Conservation (phyloP, 2,113 vertebrate species). For the Ivindomyrus marchei region DNA sequence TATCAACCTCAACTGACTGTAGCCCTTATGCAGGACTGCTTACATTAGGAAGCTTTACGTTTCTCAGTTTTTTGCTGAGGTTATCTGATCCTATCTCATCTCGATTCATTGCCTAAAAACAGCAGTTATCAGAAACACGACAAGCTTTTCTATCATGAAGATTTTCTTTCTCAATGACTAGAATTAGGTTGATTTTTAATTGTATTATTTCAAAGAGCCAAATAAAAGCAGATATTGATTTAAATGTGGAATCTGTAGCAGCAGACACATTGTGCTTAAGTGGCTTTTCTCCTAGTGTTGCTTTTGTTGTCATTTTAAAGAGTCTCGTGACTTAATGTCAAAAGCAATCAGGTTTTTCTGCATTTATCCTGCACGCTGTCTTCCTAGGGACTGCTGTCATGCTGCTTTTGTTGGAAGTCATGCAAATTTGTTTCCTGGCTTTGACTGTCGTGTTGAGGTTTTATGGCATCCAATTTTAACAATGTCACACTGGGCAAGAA, state of each 20-base stretch:
- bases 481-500: background rate
- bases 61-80: background rate
- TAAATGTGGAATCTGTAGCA: background rate
- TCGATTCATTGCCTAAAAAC: background rate
- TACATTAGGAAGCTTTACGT: background rate
- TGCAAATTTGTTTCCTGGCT: background rate
- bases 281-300: background rate
- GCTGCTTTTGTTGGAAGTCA: background rate
- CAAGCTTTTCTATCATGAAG: background rate
- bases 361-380: background rate
- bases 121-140: background rate
- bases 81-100: background rate
- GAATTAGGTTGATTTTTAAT: background rate
- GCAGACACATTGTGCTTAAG: background rate
- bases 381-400: background rate
- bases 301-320: background rate
- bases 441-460: background rate
- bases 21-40: background rate
- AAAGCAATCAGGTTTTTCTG: background rate
- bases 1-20: background rate
- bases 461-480: background rate
- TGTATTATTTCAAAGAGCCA: background rate
- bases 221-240: background rate
- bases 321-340: background rate
- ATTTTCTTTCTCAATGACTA: background rate